Evolutionary conservation across 2,797 vertebrate genomes (phyloP), one percentile per base, ranked within the genome.

Genomic region (Coilia nasus): DNA sequence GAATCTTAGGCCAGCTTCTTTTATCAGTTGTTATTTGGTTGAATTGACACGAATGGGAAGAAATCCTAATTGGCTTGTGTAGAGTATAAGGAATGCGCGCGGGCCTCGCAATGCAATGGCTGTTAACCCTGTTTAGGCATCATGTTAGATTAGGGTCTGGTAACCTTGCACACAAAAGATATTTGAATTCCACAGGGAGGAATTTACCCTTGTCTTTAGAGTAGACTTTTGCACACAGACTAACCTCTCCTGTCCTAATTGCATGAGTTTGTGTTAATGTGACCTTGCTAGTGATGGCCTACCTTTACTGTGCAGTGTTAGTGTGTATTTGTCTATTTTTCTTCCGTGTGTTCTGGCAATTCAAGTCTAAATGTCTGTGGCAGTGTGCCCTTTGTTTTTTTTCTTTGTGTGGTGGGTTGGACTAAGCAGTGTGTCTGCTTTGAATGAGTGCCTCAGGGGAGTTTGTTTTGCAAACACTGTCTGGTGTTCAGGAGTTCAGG

Each of bases 401-500:
- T 62, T 80, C 28, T 87, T 60, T 81, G 60, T 83, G 57, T 23
- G 82, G 46, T 60, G 46, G 59, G 54, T 35, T 47, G 35, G 71
- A 78, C 82, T 11, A 60, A 41, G 82, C 44, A 57, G 41, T 44
- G 21, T 83, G 47, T 86, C 50, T 87, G 85, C 82, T 87, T 85
- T 86, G 85, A 84, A 82, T 83, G 59, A 85, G 84, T 85, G 54
- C 67, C 54, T 85, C 12, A 50, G 54, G 47, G 81, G 44, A 17
- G 82, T 87, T 82, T 86, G 82, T 87, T 88, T 87, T 83, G 57
- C 85, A 83, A 87, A 87, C 47, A 41, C 62, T 64, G 83, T 64
- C 47, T 80, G 82, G 56, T 41, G 82, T 82, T 31, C 31, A 83
- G 80, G 15, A 47, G 44, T 17, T 75, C 84, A 82, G 84, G 81